phyloP scores from a whole-genome alignment of 2,797 vertebrate species.

The Ptychobarbus kaznakovi region DNA sequence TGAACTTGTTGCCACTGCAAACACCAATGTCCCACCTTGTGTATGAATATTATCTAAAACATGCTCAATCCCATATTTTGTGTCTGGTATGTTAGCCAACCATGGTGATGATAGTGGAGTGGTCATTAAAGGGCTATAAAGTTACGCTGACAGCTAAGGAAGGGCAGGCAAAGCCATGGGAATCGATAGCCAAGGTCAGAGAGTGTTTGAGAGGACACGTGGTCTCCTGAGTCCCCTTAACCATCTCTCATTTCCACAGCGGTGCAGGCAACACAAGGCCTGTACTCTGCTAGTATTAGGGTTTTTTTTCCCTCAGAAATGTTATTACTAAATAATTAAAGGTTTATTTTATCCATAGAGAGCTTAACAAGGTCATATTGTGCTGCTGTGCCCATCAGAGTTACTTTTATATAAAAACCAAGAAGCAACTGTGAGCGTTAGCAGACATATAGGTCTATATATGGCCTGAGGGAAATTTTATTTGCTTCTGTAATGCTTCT shows the following conservation, averaged over 20 bases:
- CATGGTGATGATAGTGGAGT: conserved; percentile 20
- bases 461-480: background rate
- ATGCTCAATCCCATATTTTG: conserved; percentile 8
- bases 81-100: conserved; percentile 27
- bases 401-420: conserved; percentile 2
- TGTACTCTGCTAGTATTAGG: background rate
- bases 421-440: background rate
- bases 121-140: conserved; percentile 40
- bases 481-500: conserved; percentile 7
- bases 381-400: background rate
- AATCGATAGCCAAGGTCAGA: conserved; percentile 52
- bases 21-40: background rate
- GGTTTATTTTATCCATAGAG: conserved; percentile 21
- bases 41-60: conserved; percentile 30
- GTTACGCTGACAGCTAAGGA: conserved; percentile 46
- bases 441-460: background rate
- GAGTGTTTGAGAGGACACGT: conserved; percentile 35
- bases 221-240: conserved; percentile 42
- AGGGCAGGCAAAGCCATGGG: conserved; percentile 31
- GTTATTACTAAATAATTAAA: conserved; percentile 34
- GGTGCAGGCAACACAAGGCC: background rate
- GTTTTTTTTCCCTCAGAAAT: conserved; percentile 20
- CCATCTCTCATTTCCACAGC: conserved; percentile 32
- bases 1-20: conserved; percentile 8
- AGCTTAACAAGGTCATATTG: conserved; percentile 22